Conservation (phyloP, 2,113 vertebrate genomes). For the Chaetorhynchus papuensis region DNA sequence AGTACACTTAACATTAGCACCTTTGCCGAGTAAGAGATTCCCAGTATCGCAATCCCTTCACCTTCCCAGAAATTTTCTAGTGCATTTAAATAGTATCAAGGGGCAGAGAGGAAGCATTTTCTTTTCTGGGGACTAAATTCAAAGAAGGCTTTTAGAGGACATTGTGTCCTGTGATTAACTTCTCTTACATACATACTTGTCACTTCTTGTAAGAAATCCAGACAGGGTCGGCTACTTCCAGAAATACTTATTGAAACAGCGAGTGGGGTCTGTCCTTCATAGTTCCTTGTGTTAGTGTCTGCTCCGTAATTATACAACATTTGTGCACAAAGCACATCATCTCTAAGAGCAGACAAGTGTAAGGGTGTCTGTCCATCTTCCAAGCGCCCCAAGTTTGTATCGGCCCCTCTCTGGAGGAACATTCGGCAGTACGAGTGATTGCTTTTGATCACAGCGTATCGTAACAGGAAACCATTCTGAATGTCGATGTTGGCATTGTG, state of each 20-base stretch:
- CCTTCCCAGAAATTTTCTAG: constrained; percentile 33
- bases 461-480: constrained; percentile 95
- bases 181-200: constrained; percentile 88
- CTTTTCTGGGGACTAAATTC: constrained; percentile 29
- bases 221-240: constrained; percentile 89
- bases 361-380: constrained; percentile 97
- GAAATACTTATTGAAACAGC: constrained; percentile 95
- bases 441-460: constrained; percentile 97
- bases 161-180: constrained; percentile 42
- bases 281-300: constrained; percentile 93
- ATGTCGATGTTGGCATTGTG: constrained; percentile 98
- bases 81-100: constrained; percentile 27
- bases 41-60: constrained; percentile 23
- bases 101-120: constrained; percentile 22
- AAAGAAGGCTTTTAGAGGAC: constrained; percentile 53
- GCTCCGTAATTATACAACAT: constrained; percentile 97
- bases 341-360: constrained; percentile 94
- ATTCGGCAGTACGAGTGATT: constrained; percentile 98
- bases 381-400: constrained; percentile 93
- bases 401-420: constrained; percentile 97
- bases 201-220: constrained; percentile 97
- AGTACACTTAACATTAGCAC: not conserved
- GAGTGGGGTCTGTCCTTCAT: constrained; percentile 94
- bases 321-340: constrained; percentile 91
- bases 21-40: not conserved